Evolutionary conservation across 2,113 vertebrate genomes (phyloP).

Genomic region (Cyanocitta stelleri): DNA sequence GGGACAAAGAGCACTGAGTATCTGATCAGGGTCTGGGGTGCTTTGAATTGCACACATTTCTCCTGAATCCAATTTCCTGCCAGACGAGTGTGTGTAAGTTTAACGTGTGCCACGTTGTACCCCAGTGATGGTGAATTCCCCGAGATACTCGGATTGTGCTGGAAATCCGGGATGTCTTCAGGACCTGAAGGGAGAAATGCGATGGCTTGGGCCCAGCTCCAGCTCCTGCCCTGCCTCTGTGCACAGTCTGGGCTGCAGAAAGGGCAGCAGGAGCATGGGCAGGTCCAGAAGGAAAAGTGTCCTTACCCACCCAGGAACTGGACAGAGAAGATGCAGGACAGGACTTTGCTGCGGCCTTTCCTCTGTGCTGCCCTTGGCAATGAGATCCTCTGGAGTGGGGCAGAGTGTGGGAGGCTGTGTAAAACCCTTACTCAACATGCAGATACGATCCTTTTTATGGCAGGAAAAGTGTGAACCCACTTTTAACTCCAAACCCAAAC

Average conservation of each 20-base stretch:
- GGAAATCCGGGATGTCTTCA: background rate
- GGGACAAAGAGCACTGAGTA: background rate
- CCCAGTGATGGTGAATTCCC: background rate
- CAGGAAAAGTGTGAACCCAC: background rate
- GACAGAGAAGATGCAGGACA: background rate
- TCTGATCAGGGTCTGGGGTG: background rate
- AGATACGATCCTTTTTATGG: background rate
- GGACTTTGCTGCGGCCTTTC: background rate
- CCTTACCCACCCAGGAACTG: rapidly evolving
- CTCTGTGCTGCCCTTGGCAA: background rate
- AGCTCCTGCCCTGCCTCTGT: background rate
- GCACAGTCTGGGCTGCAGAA: background rate
- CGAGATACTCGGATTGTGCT: background rate
- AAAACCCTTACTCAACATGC: background rate
- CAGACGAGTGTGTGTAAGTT: background rate
- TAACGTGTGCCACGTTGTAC: background rate
- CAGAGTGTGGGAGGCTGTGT: background rate
- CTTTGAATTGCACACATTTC: background rate
- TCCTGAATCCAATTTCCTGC: background rate
- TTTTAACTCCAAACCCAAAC: background rate
- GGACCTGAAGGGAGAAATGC: rapidly evolving
- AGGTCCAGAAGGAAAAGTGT: background rate
- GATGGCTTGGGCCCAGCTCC: background rate
- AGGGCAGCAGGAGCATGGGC: background rate
- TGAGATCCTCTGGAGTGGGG: background rate